Conservation (phyloP, 1,140 invertebrate species). For the Scaptomyza montana region DNA sequence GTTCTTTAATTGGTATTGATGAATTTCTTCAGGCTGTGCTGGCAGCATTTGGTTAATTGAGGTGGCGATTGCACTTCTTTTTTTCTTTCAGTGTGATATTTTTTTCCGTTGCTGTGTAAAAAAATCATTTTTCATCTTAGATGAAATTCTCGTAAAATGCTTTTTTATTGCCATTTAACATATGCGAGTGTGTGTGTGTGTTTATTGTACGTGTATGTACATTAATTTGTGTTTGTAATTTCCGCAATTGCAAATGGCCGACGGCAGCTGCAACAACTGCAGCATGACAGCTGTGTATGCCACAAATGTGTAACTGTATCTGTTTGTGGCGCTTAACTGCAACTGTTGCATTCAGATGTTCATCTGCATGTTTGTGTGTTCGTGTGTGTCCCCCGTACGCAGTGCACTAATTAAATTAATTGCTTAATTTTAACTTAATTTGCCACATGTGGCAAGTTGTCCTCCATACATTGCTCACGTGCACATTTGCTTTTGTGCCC, state of each 20-base stretch:
- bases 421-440: slow-evolving; percentile 82
- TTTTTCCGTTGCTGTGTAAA: background rate
- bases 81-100: background rate
- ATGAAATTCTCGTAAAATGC: slow-evolving; percentile 22
- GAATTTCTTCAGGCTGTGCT: slow-evolving; percentile 37
- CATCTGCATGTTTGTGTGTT: slow-evolving; percentile 12
- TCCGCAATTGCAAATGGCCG: slow-evolving; percentile 63
- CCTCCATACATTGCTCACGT: slow-evolving; percentile 44
- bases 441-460: slow-evolving; percentile 76
- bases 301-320: slow-evolving; percentile 18
- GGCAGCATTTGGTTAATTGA: slow-evolving; percentile 74
- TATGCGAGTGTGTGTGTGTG: slow-evolving; percentile 4
- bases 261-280: slow-evolving; percentile 35
- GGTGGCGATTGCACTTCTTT: slow-evolving; percentile 56
- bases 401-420: slow-evolving; percentile 77
- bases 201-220: slow-evolving; percentile 19
- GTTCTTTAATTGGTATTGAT: slow-evolving; percentile 70
- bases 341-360: slow-evolving; percentile 20
- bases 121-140: slow-evolving; percentile 58
- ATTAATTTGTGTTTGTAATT: slow-evolving; percentile 75
- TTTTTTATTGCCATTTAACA: slow-evolving; percentile 46
- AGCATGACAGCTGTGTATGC: background rate
- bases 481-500: slow-evolving; percentile 36
- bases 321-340: slow-evolving; percentile 20
- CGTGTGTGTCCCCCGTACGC: slow-evolving; percentile 52